A percentile compares a stretch with the other conserved stretches of the same genome.
phyloP scores from a whole-genome alignment of 2,888 invertebrate species.

The Erannis defoliaria region DNA sequence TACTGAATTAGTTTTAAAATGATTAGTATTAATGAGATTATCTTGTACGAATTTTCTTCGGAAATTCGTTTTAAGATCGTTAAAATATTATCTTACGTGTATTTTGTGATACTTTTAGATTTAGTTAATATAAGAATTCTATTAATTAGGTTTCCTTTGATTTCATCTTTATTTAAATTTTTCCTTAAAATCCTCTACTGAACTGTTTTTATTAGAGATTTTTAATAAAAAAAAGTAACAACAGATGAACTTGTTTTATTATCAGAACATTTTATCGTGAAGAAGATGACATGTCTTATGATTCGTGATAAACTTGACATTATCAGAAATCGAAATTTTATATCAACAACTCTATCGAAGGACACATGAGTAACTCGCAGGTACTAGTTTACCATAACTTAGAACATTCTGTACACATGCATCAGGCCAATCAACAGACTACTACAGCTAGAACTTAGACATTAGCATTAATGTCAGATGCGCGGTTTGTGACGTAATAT shows the following conservation, averaged over 20 bases:
- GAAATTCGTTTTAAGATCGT: constrained; percentile 37
- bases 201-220: not conserved
- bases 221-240: constrained; percentile 11
- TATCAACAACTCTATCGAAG: not conserved
- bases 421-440: not conserved
- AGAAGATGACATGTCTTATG: constrained; percentile 10
- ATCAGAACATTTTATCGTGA: constrained; percentile 4
- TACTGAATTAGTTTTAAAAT: constrained; percentile 34
- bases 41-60: constrained; percentile 39
- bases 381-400: not conserved
- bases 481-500: too few species aligned
- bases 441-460: too few species aligned
- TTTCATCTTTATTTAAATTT: constrained; percentile 1
- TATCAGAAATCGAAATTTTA: constrained; percentile 14
- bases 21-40: not conserved
- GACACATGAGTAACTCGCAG: not conserved
- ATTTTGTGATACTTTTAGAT: not conserved
- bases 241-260: constrained; percentile 18
- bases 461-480: too few species aligned
- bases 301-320: constrained; percentile 26
- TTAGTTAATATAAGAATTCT: not conserved
- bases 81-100: not conserved
- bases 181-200: not conserved
- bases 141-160: not conserved
- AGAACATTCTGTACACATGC: not conserved